Evolutionary conservation across 2,888 invertebrate genomes (phyloP), one percentile per base, ranked within the genome.

Genomic region (Suillia variegata): DNA sequence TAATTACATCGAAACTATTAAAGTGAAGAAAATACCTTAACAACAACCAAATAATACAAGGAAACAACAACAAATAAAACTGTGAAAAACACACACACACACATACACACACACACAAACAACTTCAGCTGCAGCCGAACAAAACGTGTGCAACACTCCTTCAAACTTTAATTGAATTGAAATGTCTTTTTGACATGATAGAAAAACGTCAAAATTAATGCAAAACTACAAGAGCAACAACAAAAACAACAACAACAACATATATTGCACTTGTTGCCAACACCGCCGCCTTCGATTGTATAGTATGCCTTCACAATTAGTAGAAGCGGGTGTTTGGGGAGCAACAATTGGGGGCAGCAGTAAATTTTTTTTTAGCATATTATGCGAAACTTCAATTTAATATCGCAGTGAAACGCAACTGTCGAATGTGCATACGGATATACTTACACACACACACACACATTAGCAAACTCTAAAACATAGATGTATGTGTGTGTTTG

Each of bases 111-210:
- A n/a, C n/a, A n/a, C n/a, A n/a, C n/a, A n/a, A n/a, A n/a, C n/a
- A n/a, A n/a, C n/a, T 13, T 18, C 49, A 52, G 52, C 56, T 59
- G 13, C 45, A 58, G 61, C 50, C 59, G 38, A 63, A 62, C 52
- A 54, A 49, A 62, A 65, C 66, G 56, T 55, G 60, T 62, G 60
- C 62, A 66, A 48, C 56, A 59, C 51, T 22, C 49, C 49, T 50
- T 33, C 66, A 65, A 61, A 73, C 67, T 65, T 70, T 76, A 76
- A 75, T 75, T 76, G 76, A 72, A 74, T 72, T 74, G 70, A 71
- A 72, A 74, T 74, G 72, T 65, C 62, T 67, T 67, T 70, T 70
- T 74, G 74, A 68, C 74, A 72, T 74, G 72, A 72, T 58, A 71
- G 67, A 66, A 38, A 50, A n/a, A 50, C 50, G 22, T 50, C 38